Conservation (phyloP, 1,140 invertebrate genomes). For the Dysdera silvatica region DNA sequence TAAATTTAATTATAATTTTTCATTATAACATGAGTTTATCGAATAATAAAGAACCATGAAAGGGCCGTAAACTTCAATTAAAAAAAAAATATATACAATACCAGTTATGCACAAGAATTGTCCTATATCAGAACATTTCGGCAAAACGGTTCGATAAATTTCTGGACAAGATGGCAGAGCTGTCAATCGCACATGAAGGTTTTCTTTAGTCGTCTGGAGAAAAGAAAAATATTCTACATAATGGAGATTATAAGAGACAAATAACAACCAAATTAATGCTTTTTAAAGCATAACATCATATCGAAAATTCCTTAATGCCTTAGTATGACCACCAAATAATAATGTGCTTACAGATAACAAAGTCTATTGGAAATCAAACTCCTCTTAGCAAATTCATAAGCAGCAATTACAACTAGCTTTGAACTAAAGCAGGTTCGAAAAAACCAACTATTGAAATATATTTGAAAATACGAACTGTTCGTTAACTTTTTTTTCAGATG, state of each 20-base stretch:
- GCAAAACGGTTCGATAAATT: constrained; percentile 39
- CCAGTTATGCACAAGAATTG: constrained; percentile 44
- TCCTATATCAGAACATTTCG: constrained; percentile 38
- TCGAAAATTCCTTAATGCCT: not conserved
- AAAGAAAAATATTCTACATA: not conserved
- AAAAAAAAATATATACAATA: constrained; percentile 18
- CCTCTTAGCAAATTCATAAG: not conserved
- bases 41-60: not conserved
- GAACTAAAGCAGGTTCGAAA: no score
- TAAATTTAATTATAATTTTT: not conserved
- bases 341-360: not conserved
- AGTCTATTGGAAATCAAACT: no score
- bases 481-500: not conserved
- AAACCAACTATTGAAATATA: no score
- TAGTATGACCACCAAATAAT: not conserved
- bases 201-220: constrained; percentile 50
- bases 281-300: not conserved
- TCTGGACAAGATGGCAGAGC: constrained; percentile 44
- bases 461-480: no score
- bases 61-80: not conserved
- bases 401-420: no score
- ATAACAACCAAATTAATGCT: not conserved
- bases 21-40: not conserved
- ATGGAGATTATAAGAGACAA: no score
- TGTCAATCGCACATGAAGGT: constrained; percentile 56